Conservation (phyloP, 2,888 invertebrate genomes). For the Ashinkailepas kermadecensis region DNA sequence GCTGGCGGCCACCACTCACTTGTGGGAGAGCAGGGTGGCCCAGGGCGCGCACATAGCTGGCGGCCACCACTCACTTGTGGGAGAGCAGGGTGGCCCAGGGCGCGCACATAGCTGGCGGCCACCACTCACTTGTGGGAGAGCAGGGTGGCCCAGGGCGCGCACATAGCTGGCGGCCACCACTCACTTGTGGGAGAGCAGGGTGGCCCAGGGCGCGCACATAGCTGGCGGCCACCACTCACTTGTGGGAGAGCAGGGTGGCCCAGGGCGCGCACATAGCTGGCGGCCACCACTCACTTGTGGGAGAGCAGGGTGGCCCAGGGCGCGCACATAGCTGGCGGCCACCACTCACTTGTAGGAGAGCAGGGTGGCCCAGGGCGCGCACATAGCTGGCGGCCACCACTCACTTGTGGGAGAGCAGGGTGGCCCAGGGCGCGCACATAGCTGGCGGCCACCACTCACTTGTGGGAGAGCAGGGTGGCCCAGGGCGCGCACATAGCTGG, state of each 20-base stretch:
- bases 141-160: conserved; percentile 87
- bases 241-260: conserved; percentile 71
- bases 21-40: conserved; percentile 71
- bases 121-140: conserved; percentile 65
- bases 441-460: conserved; percentile 49
- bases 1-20: conserved; percentile 49
- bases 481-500: conserved; percentile 85
- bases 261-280: conserved; percentile 85
- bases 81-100: conserved; percentile 80
- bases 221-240: conserved; percentile 49
- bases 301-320: conserved; percentile 80
- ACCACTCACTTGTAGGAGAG: conserved; percentile 65
- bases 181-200: conserved; percentile 75
- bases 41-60: conserved; percentile 85
- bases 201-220: conserved; percentile 91
- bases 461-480: conserved; percentile 71
- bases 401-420: conserved; percentile 75
- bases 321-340: conserved; percentile 59
- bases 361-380: conserved; percentile 87
- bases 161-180: conserved; percentile 45
- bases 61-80: conserved; percentile 59
- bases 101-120: conserved; percentile 59
- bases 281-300: conserved; percentile 59
- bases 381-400: conserved; percentile 45
- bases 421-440: conserved; percentile 91